phyloP scores from a whole-genome alignment of 2,888 invertebrate genomes.

The Choreutis nemorana region DNA sequence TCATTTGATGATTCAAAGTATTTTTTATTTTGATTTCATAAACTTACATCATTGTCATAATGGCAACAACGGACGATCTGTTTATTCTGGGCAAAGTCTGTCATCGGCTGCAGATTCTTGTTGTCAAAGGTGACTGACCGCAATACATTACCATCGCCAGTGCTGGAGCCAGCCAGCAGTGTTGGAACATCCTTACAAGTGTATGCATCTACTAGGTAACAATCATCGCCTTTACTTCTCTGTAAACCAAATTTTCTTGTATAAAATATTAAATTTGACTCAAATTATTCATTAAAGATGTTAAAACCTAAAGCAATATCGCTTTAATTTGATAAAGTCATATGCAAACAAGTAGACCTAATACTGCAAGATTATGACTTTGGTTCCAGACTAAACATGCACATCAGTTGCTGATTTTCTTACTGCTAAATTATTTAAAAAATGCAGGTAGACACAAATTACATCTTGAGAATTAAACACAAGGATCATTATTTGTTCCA shows the following conservation, averaged over 20 bases:
- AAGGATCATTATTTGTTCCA: no score
- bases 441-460: no score
- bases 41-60: conserved; percentile 69
- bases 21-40: no score
- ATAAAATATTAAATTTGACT: no score
- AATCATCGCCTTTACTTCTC: conserved; percentile 68
- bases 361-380: no score
- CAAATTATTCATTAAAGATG: no score
- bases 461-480: no score
- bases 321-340: no score
- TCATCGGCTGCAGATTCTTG: conserved; percentile 58
- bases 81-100: conserved; percentile 69
- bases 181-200: conserved; percentile 55
- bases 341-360: no score
- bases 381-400: conserved; percentile 5
- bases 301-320: no score
- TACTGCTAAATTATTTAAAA: background rate
- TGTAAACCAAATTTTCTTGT: conserved; percentile 25
- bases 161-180: conserved; percentile 72
- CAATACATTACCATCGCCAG: conserved; percentile 53
- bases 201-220: conserved; percentile 71
- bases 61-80: conserved; percentile 77
- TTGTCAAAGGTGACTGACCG: conserved; percentile 42
- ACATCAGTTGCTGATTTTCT: background rate
- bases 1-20: no score